A percentile compares a stretch with the other conserved stretches of the same genome.
phyloP scores from a whole-genome alignment of 1,140 invertebrate genomes.

The Ceratina japonica region DNA sequence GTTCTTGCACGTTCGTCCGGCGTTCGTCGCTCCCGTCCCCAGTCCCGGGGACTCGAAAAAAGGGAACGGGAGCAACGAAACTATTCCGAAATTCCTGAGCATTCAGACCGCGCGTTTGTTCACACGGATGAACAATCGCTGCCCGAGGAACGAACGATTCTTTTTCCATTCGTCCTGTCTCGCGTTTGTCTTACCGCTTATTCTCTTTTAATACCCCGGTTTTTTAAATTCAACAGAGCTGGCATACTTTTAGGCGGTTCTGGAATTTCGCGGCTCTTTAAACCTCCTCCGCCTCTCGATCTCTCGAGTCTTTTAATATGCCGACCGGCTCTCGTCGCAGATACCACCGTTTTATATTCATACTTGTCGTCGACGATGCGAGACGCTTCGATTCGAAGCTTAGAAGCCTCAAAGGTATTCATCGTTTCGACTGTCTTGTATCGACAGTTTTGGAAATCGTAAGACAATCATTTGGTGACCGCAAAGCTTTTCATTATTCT shows the following conservation, averaged over 20 bases:
- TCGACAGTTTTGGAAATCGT: no score
- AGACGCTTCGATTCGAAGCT: no score
- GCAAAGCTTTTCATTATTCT: no score
- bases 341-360: no score
- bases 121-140: slow-evolving; percentile 50
- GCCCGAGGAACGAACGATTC: slow-evolving; percentile 1
- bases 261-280: slow-evolving; percentile 20
- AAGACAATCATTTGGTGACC: no score
- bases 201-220: neutral
- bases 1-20: neutral
- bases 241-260: neutral
- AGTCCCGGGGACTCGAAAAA: slow-evolving; percentile 7
- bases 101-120: slow-evolving; percentile 42
- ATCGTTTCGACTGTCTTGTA: no score
- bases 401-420: no score
- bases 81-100: slow-evolving; percentile 50
- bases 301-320: neutral
- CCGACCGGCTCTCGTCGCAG: neutral
- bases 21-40: neutral
- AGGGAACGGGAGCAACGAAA: slow-evolving; percentile 16
- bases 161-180: neutral
- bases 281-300: neutral
- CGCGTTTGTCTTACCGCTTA: slow-evolving; percentile 8
- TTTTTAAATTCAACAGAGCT: neutral
- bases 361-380: no score